phyloP scores from a whole-genome alignment of 1,140 invertebrate genomes.

The Radopholus similis region DNA sequence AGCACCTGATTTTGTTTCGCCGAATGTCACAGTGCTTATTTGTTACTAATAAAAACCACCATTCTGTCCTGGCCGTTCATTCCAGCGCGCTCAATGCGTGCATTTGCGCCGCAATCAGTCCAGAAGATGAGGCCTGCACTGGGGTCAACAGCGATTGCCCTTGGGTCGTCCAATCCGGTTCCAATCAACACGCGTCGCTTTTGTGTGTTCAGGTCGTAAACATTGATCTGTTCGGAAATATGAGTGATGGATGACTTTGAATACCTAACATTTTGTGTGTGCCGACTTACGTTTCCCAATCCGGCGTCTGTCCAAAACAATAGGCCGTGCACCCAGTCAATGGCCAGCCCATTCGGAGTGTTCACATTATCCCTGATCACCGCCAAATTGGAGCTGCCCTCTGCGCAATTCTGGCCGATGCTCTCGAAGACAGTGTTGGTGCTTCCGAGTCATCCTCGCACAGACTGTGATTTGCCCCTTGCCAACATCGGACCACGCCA shows the following conservation, averaged over 20 bases:
- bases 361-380: slow-evolving; percentile 77
- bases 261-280: too few species aligned
- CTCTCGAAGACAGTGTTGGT: slow-evolving; percentile 9
- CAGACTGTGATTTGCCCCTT: slow-evolving; percentile 68
- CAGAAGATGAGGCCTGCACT: slow-evolving; percentile 62
- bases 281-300: slow-evolving; percentile 72
- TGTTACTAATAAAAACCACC: too few species aligned
- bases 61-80: slow-evolving; percentile 62
- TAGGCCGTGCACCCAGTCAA: slow-evolving; percentile 93
- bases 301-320: slow-evolving; percentile 93
- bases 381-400: slow-evolving; percentile 68
- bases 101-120: slow-evolving; percentile 63
- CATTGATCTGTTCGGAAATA: too few species aligned
- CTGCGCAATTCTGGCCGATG: slow-evolving; percentile 31
- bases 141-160: slow-evolving; percentile 87
- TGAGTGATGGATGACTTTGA: neutral
- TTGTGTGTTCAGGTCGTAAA: slow-evolving; percentile 47
- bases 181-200: slow-evolving; percentile 75
- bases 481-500: slow-evolving; percentile 88
- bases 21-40: too few species aligned
- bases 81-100: slow-evolving; percentile 62
- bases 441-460: slow-evolving; percentile 22
- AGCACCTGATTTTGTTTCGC: slow-evolving; percentile 22
- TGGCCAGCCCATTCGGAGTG: slow-evolving; percentile 84
- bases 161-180: slow-evolving; percentile 81